Evolutionary conservation across 2,888 invertebrate genomes (phyloP), one percentile per base, ranked within the genome.

Genomic region (Drosophila anomalipes): DNA sequence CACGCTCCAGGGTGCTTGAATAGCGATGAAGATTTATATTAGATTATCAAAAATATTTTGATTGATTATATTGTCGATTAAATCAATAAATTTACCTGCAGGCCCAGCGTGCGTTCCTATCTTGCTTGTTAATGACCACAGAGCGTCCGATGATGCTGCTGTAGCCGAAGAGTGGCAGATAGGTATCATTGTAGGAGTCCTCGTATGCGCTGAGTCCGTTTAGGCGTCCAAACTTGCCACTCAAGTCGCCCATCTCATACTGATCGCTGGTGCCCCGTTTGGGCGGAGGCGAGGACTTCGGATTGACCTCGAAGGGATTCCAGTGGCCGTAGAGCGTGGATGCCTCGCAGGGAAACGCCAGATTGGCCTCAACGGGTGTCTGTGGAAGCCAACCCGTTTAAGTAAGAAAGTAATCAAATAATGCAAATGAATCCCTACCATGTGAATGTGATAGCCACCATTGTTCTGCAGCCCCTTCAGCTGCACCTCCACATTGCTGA

Each of bases 291-390:
- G 95, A 95, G 1, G 94, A 93, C 1, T 94, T 94, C 7, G 95
- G 94, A 91, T 96, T 95, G 0, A 97, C 95, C 58, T 95, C 95
- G 86, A 96, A 95, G 0, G 98, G 98, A 93, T 99, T 98, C 95
- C 96, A 99, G 57, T 96, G 96, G n/a, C 95, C 97, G 83, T 97
- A 97, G 0, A 98, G 94, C 0, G 97, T 95, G 0, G 97, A 96
- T 54, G 94, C 95, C 92, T 98, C 97, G 84, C 98, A 98, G 0
- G 98, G 98, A 91, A 98, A 98, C 86, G 97, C 96, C 74, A 98
- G 93, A 83, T 97, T 96, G 73, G 95, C 96, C 91, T 97, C 96
- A 0, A 98, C 96, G 0, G 98, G 96, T 0, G 96, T 96, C 97
- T 98, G 90, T 3, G 93, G 92, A 63, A 26, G 16, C 28, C 16